A percentile compares a stretch with the other conserved stretches of the same genome.
Evolutionary conservation across 2,888 invertebrate genomes (phyloP).

Genomic region (Unio pictorum): DNA sequence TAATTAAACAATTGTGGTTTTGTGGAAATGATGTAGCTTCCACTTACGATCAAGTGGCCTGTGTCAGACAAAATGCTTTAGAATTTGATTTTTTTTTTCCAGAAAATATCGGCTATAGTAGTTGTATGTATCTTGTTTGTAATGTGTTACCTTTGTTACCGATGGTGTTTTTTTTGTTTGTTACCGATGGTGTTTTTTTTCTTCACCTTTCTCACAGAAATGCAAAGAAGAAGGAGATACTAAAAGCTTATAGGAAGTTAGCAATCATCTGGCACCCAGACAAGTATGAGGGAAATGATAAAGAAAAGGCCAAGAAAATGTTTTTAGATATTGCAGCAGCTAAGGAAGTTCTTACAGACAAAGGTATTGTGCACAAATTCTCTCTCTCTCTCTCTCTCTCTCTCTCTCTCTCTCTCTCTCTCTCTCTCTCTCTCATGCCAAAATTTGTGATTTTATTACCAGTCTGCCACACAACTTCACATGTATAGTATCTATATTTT

Average conservation of each 20-base stretch:
- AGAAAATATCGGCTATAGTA: too few relatives aligned
- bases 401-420: background rate
- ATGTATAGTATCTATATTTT: too few relatives aligned
- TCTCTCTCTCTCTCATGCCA: too few relatives aligned
- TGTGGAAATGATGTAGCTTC: too few relatives aligned
- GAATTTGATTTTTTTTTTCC: too few relatives aligned
- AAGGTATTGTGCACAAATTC: constrained; percentile 69
- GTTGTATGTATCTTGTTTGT: background rate
- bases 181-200: background rate
- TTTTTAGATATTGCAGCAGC: constrained; percentile 99
- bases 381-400: too few relatives aligned
- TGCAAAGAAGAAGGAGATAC: constrained; percentile 93
- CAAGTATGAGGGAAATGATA: constrained; percentile 85
- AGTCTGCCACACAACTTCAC: too few relatives aligned
- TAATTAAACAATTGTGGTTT: too few relatives aligned
- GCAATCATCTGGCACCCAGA: constrained; percentile 99
- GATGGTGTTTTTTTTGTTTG: background rate
- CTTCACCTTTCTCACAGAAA: constrained; percentile 71
- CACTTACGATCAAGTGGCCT: too few relatives aligned
- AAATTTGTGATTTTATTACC: too few relatives aligned
- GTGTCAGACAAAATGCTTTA: too few relatives aligned
- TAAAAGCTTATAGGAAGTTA: constrained; percentile 93
- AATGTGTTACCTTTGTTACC: background rate
- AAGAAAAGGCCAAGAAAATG: constrained; percentile 95
- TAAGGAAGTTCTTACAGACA: constrained; percentile 89